Evolutionary conservation across 2,797 vertebrate species (phyloP), one percentile per base, ranked within the genome.

Genomic region (Danio kyathit): DNA sequence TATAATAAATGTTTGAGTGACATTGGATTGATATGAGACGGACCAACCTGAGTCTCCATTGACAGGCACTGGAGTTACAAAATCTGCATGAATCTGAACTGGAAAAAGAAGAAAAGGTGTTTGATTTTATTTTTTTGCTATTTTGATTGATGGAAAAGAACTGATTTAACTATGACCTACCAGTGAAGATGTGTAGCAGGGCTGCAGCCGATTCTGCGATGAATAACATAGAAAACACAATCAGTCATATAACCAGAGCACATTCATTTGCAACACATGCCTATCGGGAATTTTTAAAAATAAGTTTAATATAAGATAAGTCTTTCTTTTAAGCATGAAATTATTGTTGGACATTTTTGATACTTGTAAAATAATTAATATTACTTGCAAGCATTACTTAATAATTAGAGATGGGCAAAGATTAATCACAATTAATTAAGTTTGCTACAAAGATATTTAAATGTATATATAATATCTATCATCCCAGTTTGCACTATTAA

Each of bases 21-120:
- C 46, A 59, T 11, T 46, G 6, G 11, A 14, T 73, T 13, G n/a
- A 48, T 13, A 14, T 46, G 9, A 59, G 13, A 16, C 21, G 63
- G 29, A 77, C 84, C 74, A 64, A 87, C 86, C 81, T 74, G 75
- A 81, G 67, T 82, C 61, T 80, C 5, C 57, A 40, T 67, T 57
- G 64, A 7, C 70, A 65, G 81, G 76, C 6, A 56, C 54, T 7
- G 64, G 13, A 9, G 84, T 88, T 1, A 77, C 54, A 16, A 19
- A 14, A 52, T 10, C 61, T 74, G 3, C 67, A 9, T 38, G 65
- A 5, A 44, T 11, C 1, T 65, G 7, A 38, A 40, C 46, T 82
- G 82, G 16, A 63, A 49, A 57, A 52, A 76, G 5, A 76, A n/a
- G 41, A 76, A 70, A 67, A 43, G 5, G 13, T 41, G 9, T 44